Conservation (phyloP, 2,113 vertebrate genomes). For the Psilopsiagon aurifrons region DNA sequence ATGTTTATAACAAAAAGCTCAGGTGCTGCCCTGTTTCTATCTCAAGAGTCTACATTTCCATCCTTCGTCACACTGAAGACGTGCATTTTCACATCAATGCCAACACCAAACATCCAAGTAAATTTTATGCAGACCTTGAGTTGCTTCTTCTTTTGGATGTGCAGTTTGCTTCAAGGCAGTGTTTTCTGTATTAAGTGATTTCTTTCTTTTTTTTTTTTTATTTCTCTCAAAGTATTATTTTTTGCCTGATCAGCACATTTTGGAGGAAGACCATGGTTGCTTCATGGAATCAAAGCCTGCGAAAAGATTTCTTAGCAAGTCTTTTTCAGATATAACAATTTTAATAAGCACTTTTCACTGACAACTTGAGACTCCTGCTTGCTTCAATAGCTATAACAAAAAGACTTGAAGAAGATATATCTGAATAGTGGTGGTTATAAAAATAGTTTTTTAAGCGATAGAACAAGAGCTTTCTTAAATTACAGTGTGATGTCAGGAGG, state of each 20-base stretch:
- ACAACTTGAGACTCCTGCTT: not conserved
- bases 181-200: not conserved
- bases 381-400: not conserved
- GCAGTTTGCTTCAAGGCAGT: not conserved
- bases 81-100: not conserved
- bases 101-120: not conserved
- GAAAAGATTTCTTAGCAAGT: conserved; percentile 1
- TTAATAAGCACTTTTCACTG: conserved; percentile 22
- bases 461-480: conserved; percentile 14
- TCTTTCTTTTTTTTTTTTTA: not conserved
- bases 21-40: not conserved
- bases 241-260: not conserved
- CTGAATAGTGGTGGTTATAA: not conserved
- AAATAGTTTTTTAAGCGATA: not conserved
- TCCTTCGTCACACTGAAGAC: not conserved
- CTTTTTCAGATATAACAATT: not conserved
- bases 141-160: not conserved
- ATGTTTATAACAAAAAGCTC: not conserved
- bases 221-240: not conserved
- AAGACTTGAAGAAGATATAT: not conserved
- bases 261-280: not conserved
- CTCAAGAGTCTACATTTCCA: not conserved
- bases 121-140: not conserved
- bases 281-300: not conserved
- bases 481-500: not conserved